Base-by-base conservation (phyloP, 2,888 invertebrate species). In the Notodonta ziczac region DNA sequence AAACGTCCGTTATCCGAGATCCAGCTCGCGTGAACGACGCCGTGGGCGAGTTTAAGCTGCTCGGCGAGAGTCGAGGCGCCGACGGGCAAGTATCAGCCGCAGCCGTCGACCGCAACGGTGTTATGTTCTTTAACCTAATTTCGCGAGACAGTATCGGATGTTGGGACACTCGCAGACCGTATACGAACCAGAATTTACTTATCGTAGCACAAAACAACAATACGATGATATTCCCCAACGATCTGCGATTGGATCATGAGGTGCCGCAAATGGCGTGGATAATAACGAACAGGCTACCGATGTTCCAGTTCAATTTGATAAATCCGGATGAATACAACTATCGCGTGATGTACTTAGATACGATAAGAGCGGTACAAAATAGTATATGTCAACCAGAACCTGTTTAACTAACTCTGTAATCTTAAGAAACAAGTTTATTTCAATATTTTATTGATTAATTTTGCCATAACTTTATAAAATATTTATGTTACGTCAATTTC, bases 41-140 rank as follows among this genome's bases (percentile, higher is more conserved):
- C 24, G 89, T 90, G 54, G 73, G 81, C 60, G 93, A 93, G 76
- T 93, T 93, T 64, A 82, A 81, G 66, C 83, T 94, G 32, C 85
- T 94, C 32, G 94, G 94, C 39, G 90, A 91, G 69, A 86, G 94
- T 74, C 94, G 96, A 42, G 96, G 96, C 44, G 79, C 82, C 56
- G 81, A 85, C 58, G 96, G 97, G 2, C 97, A 97, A 73, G 95
- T 97, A 13, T 96, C 97, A 0, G 96, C 97, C 46, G 95, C 96
- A 42, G 96, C 95, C 42, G 95, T 97, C 78, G 96, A 96, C 81
- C 94, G 95, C 73, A 95, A 95, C 80, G 96, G 96, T 65, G 94
- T 97, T 14, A 96, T 97, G 95, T 97, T 97, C 88, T 97, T 94
- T 83, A 97, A 97, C 93, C 95, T 97, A 85, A 96, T 97, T 59